phyloP scores from a whole-genome alignment of 1,140 invertebrate species.

The Atta colombica region DNA sequence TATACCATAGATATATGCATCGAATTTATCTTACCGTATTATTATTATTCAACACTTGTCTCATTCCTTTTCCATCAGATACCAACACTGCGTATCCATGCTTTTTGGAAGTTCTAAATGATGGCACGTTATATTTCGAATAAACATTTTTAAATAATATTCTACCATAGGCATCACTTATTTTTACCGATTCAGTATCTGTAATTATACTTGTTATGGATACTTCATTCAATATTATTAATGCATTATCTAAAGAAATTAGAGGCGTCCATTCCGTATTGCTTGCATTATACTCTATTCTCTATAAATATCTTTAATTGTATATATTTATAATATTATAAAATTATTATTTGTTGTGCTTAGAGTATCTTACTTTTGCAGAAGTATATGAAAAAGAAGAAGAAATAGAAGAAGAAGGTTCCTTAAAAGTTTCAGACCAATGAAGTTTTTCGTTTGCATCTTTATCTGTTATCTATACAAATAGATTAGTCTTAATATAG shows the following conservation, averaged over 20 bases:
- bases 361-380: not conserved
- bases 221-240: constrained; percentile 87
- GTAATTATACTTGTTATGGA: not conserved
- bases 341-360: not conserved
- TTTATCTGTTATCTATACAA: not conserved
- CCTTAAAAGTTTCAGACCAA: not conserved
- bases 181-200: constrained; percentile 43
- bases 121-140: constrained; percentile 89
- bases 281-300: too few relatives aligned
- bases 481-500: too few relatives aligned
- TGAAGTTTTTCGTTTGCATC: not conserved
- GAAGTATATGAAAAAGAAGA: constrained; percentile 71
- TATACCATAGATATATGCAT: not conserved
- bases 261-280: not conserved
- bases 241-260: constrained; percentile 86
- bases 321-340: not conserved
- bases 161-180: constrained; percentile 75
- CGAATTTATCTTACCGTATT: constrained; percentile 84
- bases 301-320: not conserved
- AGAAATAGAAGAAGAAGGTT: constrained; percentile 89
- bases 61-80: constrained; percentile 89
- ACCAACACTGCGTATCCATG: constrained; percentile 97
- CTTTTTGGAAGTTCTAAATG: constrained; percentile 97
- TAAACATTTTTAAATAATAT: constrained; percentile 72
- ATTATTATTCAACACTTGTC: constrained; percentile 88